Percentiles rank a stretch among this genome's conserved stretches.
Evolutionary conservation across 2,797 vertebrate genomes (phyloP).

Genomic region (Chlorospingus flavigularis): DNA sequence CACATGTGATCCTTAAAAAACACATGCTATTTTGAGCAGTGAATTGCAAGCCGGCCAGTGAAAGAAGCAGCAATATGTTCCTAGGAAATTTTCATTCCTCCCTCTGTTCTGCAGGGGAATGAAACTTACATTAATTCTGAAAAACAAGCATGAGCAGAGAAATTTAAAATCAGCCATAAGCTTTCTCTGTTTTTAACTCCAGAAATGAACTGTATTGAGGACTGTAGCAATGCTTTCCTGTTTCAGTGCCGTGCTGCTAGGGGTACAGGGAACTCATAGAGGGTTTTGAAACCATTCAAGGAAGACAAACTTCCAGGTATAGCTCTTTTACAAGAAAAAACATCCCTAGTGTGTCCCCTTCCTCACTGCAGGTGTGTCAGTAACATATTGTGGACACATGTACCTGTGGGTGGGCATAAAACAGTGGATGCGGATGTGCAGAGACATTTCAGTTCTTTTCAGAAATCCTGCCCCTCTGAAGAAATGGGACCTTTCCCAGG

Average conservation of each 20-base stretch:
- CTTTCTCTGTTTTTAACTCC: not conserved
- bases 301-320: not conserved
- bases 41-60: constrained; percentile 49
- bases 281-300: not conserved
- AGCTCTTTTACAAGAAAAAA: not conserved
- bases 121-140: constrained; percentile 37
- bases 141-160: constrained; percentile 38
- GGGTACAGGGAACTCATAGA: not conserved
- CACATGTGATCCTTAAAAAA: constrained; percentile 52
- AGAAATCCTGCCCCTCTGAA: not conserved
- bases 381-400: fast-evolving
- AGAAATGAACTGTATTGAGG: not conserved
- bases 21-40: constrained; percentile 58
- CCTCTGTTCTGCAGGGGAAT: constrained; percentile 52
- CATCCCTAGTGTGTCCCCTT: not conserved
- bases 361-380: not conserved
- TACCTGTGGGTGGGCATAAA: not conserved
- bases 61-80: constrained; percentile 65
- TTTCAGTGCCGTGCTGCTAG: not conserved
- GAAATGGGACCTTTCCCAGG: not conserved
- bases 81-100: constrained; percentile 58
- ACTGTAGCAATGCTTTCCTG: not conserved
- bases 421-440: not conserved
- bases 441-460: not conserved
- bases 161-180: constrained; percentile 1